phyloP scores from a whole-genome alignment of 2,888 invertebrate genomes.

The Orgyia antiqua region DNA sequence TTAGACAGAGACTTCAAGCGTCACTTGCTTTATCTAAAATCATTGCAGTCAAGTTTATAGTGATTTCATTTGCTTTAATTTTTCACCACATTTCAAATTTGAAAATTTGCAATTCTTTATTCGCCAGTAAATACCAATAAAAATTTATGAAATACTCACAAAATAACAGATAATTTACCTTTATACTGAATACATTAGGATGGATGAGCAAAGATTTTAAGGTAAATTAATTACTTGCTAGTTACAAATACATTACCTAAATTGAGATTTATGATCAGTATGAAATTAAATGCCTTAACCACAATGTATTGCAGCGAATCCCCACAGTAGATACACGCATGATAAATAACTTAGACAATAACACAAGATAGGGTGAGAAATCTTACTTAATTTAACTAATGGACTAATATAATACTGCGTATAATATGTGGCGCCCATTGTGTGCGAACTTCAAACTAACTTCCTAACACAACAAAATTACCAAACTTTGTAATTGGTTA shows the following conservation, averaged over 20 bases:
- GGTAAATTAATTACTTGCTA: conserved; percentile 22
- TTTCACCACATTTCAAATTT: too few relatives aligned
- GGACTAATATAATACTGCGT: conserved; percentile 53
- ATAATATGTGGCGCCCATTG: conserved; percentile 37
- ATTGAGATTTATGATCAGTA: conserved; percentile 56
- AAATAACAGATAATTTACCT: too few relatives aligned
- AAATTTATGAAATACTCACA: too few relatives aligned
- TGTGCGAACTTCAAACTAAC: conserved; percentile 32
- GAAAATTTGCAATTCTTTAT: too few relatives aligned
- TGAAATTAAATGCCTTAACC: conserved; percentile 72
- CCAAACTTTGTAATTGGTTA: conserved; percentile 37
- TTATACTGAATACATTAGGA: too few relatives aligned
- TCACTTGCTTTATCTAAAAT: too few relatives aligned
- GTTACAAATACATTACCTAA: conserved; percentile 47
- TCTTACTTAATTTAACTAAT: conserved; percentile 74
- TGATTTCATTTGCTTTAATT: too few relatives aligned
- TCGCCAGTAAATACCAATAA: too few relatives aligned
- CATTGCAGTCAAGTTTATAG: too few relatives aligned
- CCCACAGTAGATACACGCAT: conserved; percentile 52
- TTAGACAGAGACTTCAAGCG: too few relatives aligned
- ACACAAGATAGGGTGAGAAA: conserved; percentile 59
- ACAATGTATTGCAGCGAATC: conserved; percentile 60
- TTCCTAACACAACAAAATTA: conserved; percentile 33
- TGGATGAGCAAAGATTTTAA: too few relatives aligned
- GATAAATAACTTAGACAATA: conserved; percentile 54